Evolutionary conservation across 2,888 invertebrate species (phyloP).

Genomic region (Macropis europaea): DNA sequence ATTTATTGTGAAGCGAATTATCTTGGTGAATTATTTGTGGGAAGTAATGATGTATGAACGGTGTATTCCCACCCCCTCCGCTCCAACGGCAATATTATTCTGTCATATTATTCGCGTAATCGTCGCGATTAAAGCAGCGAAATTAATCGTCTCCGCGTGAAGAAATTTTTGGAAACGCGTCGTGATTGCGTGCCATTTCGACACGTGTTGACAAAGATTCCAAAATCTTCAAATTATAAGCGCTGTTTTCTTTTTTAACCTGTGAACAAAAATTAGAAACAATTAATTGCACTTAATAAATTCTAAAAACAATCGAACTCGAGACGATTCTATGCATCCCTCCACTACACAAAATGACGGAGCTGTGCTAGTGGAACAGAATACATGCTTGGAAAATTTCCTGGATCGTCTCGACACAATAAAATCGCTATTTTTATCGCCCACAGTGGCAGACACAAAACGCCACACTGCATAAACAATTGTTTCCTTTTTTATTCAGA

Average conservation of each 20-base stretch:
- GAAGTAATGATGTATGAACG: constrained; percentile 44
- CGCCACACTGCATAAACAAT: background rate
- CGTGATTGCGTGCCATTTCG: too few species aligned
- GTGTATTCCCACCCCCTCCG: background rate
- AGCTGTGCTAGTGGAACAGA: constrained; percentile 12
- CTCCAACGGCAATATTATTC: background rate
- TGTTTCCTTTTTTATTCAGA: background rate
- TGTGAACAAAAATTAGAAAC: too few species aligned
- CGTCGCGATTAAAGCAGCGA: constrained; percentile 15
- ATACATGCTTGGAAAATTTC: background rate
- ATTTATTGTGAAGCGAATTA: constrained; percentile 49
- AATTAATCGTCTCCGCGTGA: background rate
- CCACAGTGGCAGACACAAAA: background rate
- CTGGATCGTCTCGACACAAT: background rate
- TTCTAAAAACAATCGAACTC: constrained; percentile 12
- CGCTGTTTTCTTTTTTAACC: too few species aligned
- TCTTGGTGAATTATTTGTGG: constrained; percentile 50
- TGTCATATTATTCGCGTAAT: constrained; percentile 12
- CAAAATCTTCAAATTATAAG: too few species aligned
- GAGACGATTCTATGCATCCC: background rate
- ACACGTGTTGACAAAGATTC: too few species aligned
- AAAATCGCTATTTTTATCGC: background rate
- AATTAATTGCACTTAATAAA: too few species aligned
- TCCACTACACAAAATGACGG: background rate
- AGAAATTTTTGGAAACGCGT: too few species aligned